Evolutionary conservation across 1,140 invertebrate species (phyloP).

Genomic region (Macrosteles quadrilineatus): DNA sequence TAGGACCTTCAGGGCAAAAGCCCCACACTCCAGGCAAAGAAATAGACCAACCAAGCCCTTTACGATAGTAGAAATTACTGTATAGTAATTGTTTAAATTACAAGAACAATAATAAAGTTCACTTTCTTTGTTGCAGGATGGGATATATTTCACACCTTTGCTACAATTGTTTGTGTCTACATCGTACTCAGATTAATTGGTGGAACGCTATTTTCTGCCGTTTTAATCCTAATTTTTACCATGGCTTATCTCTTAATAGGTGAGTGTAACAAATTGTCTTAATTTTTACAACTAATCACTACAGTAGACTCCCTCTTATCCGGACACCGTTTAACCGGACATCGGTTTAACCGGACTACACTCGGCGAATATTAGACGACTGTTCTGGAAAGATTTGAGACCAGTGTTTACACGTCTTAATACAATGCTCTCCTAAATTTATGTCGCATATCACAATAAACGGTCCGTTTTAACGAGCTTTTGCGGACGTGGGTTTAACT

Average conservation of each 20-base stretch:
- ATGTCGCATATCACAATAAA: too few species aligned
- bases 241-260: constrained; percentile 72
- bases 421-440: not conserved
- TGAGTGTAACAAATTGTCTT: constrained; percentile 40
- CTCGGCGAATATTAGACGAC: too few species aligned
- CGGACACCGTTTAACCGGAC: too few species aligned
- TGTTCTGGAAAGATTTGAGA: not conserved
- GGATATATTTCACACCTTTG: constrained; percentile 69
- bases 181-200: constrained; percentile 59
- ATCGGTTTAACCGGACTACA: too few species aligned
- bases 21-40: too few species aligned
- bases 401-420: not conserved
- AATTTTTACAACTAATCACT: constrained; percentile 11
- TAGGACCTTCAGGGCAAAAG: too few species aligned
- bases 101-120: too few species aligned
- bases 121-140: constrained; percentile 48
- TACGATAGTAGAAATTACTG: too few species aligned
- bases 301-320: too few species aligned
- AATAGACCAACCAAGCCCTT: too few species aligned
- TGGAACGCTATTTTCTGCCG: constrained; percentile 61
- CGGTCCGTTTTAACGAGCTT: too few species aligned
- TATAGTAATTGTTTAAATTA: too few species aligned
- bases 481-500: not conserved
- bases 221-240: constrained; percentile 75
- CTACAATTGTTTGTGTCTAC: constrained; percentile 70